Evolutionary conservation across 2,113 vertebrate species (phyloP).

Genomic region (Anseranas semipalmata): DNA sequence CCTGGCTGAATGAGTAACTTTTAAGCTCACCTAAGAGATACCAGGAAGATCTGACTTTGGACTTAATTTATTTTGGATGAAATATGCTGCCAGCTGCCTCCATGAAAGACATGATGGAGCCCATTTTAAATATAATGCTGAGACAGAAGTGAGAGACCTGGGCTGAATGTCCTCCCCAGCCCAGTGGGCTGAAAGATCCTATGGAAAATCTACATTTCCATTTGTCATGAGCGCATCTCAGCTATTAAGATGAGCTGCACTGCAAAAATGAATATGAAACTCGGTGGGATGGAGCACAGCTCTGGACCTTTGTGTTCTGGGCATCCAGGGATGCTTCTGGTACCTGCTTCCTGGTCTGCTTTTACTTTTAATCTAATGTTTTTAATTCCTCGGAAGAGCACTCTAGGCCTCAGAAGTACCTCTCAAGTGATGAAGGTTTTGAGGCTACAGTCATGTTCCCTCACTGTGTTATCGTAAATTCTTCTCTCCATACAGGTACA

Average conservation of each 20-base stretch:
- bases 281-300: neutral
- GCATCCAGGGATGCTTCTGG: neutral
- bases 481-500: neutral
- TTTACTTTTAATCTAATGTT: neutral
- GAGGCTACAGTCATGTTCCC: neutral
- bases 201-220: neutral
- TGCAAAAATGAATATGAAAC: neutral
- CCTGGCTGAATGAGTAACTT: neutral
- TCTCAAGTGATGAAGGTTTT: neutral
- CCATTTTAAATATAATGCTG: neutral
- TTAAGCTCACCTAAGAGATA: neutral
- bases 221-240: neutral
- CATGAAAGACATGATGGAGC: neutral
- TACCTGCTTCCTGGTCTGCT: neutral
- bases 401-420: neutral
- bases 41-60: neutral
- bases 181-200: neutral
- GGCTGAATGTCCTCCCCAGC: neutral
- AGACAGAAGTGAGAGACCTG: neutral
- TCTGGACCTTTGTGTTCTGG: neutral
- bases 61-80: neutral
- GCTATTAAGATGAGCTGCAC: neutral
- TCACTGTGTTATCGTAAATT: neutral
- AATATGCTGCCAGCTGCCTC: neutral
- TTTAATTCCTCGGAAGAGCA: neutral